Evolutionary conservation across 1,140 invertebrate species (phyloP).

Genomic region (Drusus annulatus): DNA sequence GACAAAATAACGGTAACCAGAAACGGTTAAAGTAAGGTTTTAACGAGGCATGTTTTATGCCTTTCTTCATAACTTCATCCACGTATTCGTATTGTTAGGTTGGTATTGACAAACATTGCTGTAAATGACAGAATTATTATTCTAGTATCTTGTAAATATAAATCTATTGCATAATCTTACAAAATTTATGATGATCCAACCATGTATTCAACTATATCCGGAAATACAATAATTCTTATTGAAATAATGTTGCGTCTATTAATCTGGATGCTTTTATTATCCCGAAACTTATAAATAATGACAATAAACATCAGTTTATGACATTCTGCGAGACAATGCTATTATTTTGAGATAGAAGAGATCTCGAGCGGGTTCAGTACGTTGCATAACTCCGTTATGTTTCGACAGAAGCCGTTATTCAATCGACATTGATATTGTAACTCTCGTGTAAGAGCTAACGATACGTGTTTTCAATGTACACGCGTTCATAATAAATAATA

Average conservation of each 20-base stretch:
- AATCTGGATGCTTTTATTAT: no score
- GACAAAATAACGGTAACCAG: conserved; percentile 11
- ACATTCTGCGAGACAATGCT: no score
- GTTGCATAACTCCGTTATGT: conserved; percentile 34
- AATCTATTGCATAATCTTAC: background rate
- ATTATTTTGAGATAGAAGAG: no score
- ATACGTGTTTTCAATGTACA: no score
- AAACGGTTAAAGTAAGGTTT: background rate
- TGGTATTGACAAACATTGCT: background rate
- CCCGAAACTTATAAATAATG: no score
- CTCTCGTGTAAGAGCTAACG: background rate
- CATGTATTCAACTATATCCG: no score
- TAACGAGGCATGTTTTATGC: background rate
- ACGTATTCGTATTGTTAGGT: background rate
- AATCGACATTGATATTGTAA: conserved; percentile 7
- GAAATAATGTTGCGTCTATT: no score
- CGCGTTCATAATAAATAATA: no score
- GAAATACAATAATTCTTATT: no score
- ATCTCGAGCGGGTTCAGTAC: background rate
- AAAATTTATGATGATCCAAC: no score
- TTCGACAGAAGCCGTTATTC: conserved; percentile 31
- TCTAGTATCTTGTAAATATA: background rate
- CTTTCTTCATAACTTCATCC: background rate
- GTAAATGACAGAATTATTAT: background rate
- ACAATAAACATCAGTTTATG: no score